Conservation (phyloP, 2,113 vertebrate genomes). For the Amphilophus citrinellus region DNA sequence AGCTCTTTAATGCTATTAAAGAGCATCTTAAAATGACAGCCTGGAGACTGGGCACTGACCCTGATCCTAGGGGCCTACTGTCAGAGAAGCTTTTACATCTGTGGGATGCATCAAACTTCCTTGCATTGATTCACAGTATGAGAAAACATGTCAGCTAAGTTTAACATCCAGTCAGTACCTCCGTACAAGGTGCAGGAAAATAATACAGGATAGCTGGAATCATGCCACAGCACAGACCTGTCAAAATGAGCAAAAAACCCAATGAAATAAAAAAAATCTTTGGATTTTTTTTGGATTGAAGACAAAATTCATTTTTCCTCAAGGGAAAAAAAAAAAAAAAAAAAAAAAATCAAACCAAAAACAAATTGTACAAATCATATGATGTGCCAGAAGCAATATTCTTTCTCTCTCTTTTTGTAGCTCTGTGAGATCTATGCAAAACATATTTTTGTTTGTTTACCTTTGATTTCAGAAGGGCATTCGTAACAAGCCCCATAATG, state of each 20-base stretch:
- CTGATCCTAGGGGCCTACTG: conserved; percentile 59
- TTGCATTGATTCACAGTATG: conserved; percentile 33
- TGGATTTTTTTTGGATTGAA: not conserved
- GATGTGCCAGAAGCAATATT: conserved; percentile 38
- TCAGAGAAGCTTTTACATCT: conserved; percentile 51
- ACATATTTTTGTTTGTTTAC: conserved; percentile 39
- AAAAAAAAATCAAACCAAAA: conserved; percentile 21
- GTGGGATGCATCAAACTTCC: conserved; percentile 26
- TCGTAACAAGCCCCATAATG: conserved; percentile 28
- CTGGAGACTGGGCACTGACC: conserved; percentile 58
- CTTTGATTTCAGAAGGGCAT: conserved; percentile 55
- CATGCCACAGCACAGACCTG: conserved; percentile 36
- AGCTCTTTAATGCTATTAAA: conserved; percentile 75
- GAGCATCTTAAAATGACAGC: conserved; percentile 70
- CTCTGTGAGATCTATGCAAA: conserved; percentile 38
- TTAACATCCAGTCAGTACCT: conserved; percentile 38
- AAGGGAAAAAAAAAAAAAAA: conserved; percentile 28
- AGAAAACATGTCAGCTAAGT: not conserved
- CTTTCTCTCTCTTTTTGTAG: conserved; percentile 15
- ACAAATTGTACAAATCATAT: conserved; percentile 53
- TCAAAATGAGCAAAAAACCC: conserved; percentile 42
- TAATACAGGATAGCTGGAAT: conserved; percentile 23
- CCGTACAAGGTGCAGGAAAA: conserved; percentile 28
- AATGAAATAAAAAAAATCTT: conserved; percentile 9
- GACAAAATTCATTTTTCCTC: conserved; percentile 45